Percentiles rank a stretch among this genome's conserved stretches.
These are phyloP conservation scores for Spodoptera picta DNA, from an alignment of 2,888 invertebrate species.

Conservation along the genomic window DNA sequence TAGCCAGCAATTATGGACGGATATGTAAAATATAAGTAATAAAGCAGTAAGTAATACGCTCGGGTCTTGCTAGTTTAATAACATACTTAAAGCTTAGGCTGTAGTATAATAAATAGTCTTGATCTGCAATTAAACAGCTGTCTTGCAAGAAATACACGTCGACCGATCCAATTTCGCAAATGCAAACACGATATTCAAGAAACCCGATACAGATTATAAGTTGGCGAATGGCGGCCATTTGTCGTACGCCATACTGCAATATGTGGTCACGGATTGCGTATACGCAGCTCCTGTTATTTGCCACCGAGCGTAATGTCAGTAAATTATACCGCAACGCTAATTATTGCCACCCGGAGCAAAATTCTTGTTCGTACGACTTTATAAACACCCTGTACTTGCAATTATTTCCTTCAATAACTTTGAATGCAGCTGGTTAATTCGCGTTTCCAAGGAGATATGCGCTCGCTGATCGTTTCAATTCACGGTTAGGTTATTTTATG, in stretches of 20 bases:
- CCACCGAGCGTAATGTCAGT: slow-evolving; percentile 75
- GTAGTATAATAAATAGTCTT: slow-evolving; percentile 59
- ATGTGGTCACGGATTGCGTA: slow-evolving; percentile 73
- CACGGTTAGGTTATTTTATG: slow-evolving; percentile 38
- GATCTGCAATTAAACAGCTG: slow-evolving; percentile 67
- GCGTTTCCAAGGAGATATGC: slow-evolving; percentile 23
- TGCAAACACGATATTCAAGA: slow-evolving; percentile 77
- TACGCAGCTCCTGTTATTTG: slow-evolving; percentile 83
- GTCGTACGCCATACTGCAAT: slow-evolving; percentile 76
- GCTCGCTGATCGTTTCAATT: slow-evolving; percentile 43
- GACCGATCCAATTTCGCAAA: slow-evolving; percentile 71
- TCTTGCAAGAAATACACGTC: slow-evolving; percentile 62
- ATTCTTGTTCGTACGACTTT: slow-evolving; percentile 56
- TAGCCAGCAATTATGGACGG: slow-evolving; percentile 39
- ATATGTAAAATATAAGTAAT: slow-evolving; percentile 41
- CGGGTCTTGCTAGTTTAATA: slow-evolving; percentile 46
- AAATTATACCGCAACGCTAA: slow-evolving; percentile 81
- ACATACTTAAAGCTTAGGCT: slow-evolving; percentile 53
- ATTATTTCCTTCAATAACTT: slow-evolving; percentile 52
- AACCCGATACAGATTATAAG: slow-evolving; percentile 80
- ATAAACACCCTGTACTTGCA: slow-evolving; percentile 59
- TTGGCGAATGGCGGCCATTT: slow-evolving; percentile 73
- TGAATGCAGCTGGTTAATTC: slow-evolving; percentile 51
- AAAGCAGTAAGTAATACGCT: slow-evolving; percentile 38
- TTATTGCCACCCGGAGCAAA: slow-evolving; percentile 70